A percentile compares a stretch with the other conserved stretches of the same genome.
Conservation (phyloP, 1,140 invertebrate genomes). For the Oncopeltus fasciatus region DNA sequence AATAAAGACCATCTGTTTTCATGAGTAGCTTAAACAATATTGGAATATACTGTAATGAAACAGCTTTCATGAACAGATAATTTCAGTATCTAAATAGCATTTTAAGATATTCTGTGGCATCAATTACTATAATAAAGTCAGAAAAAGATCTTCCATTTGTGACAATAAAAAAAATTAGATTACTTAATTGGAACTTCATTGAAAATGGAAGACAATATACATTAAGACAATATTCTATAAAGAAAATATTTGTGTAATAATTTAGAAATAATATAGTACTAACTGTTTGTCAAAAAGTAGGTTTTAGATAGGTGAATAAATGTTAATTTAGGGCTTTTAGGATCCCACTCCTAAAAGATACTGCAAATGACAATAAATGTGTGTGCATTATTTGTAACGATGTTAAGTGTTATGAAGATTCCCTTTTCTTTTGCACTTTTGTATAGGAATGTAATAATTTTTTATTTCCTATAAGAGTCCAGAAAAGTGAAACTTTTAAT, state of each 20-base stretch:
- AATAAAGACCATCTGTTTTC: too few relatives aligned
- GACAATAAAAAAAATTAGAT: background rate
- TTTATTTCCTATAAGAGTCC: too few relatives aligned
- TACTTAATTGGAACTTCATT: background rate
- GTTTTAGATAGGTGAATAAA: background rate
- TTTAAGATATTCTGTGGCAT: too few relatives aligned
- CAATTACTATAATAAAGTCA: too few relatives aligned
- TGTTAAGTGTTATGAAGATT: background rate
- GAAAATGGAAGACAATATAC: background rate
- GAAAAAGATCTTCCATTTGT: background rate
- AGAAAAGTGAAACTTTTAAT: too few relatives aligned
- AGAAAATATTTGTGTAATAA: background rate
- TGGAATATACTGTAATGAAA: too few relatives aligned
- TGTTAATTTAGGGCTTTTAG: conserved; percentile 17
- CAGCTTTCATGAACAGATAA: too few relatives aligned
- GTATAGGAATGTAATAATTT: too few relatives aligned
- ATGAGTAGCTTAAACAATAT: too few relatives aligned
- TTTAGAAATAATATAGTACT: background rate
- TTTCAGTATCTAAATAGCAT: too few relatives aligned
- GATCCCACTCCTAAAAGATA: conserved; percentile 16
- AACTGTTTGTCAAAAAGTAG: background rate
- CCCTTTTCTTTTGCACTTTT: background rate
- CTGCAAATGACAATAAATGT: conserved; percentile 19
- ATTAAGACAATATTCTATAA: background rate
- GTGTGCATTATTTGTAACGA: conserved; percentile 16